Conservation (phyloP, 2,888 invertebrate genomes). For the Campaea margaritaria region DNA sequence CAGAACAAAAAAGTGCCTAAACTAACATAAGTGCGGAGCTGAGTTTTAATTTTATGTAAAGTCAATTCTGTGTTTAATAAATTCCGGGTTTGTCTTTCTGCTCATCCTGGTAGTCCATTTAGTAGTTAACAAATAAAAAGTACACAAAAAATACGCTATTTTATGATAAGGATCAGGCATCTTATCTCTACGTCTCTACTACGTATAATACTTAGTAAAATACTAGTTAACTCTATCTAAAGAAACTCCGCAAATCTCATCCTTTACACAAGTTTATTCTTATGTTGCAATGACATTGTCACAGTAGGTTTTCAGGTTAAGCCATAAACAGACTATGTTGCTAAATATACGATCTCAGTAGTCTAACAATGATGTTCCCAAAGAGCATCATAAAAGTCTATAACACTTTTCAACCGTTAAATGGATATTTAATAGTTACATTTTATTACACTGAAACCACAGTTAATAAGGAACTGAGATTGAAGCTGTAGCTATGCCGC, state of each 20-base stretch:
- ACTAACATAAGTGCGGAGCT: not conserved
- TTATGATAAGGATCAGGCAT: too few species aligned
- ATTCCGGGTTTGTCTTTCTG: conserved; percentile 1
- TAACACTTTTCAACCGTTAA: conserved; percentile 57
- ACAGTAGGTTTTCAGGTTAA: conserved; percentile 38
- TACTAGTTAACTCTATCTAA: too few species aligned
- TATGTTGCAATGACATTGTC: conserved; percentile 12
- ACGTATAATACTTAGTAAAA: too few species aligned
- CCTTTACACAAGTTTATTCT: not conserved
- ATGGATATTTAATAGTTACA: conserved; percentile 52
- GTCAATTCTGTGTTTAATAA: not conserved
- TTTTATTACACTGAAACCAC: conserved; percentile 51
- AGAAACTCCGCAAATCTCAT: too few species aligned
- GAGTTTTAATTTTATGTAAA: conserved; percentile 3
- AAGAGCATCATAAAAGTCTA: conserved; percentile 62
- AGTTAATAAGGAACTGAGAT: too few species aligned
- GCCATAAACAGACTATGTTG: conserved; percentile 59
- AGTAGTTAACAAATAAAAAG: too few species aligned
- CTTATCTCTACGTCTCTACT: too few species aligned
- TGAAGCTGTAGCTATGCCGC: too few species aligned
- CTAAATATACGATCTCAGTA: conserved; percentile 55
- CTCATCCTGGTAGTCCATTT: too few species aligned
- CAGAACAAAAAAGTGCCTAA: conserved; percentile 6
- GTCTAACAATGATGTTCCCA: conserved; percentile 51
- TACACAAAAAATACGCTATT: too few species aligned